Percentiles rank a stretch among this genome's conserved stretches.
These are phyloP conservation scores for Sarcophaga variegata DNA, from an alignment of 2,888 invertebrate genomes.

Conservation along the genomic window DNA sequence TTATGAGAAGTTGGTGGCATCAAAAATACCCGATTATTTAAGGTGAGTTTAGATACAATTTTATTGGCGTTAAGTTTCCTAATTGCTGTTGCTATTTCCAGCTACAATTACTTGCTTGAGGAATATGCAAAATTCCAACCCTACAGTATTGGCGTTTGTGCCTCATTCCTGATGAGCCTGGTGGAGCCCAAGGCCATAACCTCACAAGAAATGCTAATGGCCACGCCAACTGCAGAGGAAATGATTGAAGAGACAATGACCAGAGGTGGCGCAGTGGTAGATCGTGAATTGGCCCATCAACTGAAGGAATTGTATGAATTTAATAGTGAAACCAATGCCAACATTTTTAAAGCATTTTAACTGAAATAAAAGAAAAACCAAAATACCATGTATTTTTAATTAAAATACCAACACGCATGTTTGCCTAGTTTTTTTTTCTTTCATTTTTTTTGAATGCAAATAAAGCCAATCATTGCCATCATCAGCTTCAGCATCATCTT, in stretches of 20 bases:
- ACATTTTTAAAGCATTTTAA: slow-evolving; percentile 73
- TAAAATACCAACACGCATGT: slow-evolving; percentile 58
- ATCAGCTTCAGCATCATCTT: not conserved
- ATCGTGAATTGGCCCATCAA: slow-evolving; percentile 78
- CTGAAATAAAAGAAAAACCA: not conserved
- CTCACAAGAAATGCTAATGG: slow-evolving; percentile 71
- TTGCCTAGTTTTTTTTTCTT: not conserved
- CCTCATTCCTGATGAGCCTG: slow-evolving; percentile 75
- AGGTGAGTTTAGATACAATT: slow-evolving; percentile 70
- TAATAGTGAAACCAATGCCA: slow-evolving; percentile 70
- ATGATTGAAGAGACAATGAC: slow-evolving; percentile 64
- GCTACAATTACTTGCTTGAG: slow-evolving; percentile 74
- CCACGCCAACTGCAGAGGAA: slow-evolving; percentile 61
- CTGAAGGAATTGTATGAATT: slow-evolving; percentile 77
- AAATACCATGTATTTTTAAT: slow-evolving; percentile 50
- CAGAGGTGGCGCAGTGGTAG: slow-evolving; percentile 77
- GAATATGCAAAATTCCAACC: slow-evolving; percentile 78
- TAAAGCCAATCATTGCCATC: no score
- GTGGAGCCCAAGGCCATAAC: slow-evolving; percentile 71
- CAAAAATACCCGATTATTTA: slow-evolving; percentile 75
- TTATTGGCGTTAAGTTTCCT: not conserved
- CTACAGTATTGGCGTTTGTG: slow-evolving; percentile 73
- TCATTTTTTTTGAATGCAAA: no score
- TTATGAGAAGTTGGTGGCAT: slow-evolving; percentile 52
- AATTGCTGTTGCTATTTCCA: slow-evolving; percentile 55